These are phyloP conservation scores for Drosophila suzukii DNA, from an alignment of 1,140 invertebrate genomes.

Conservation along the genomic window DNA sequence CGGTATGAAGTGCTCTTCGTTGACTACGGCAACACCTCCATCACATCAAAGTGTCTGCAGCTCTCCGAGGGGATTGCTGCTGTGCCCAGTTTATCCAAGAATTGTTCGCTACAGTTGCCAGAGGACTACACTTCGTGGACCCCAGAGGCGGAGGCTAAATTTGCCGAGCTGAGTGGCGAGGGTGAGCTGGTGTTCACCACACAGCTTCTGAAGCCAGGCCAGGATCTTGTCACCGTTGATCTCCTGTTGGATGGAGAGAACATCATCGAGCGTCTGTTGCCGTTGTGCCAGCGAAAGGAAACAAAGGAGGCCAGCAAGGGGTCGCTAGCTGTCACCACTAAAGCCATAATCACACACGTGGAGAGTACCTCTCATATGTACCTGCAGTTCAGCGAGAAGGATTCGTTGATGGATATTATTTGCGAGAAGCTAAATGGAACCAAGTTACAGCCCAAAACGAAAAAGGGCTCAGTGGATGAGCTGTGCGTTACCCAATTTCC, in stretches of 20 bases:
- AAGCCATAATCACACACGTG: conserved; percentile 65
- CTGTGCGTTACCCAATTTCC: conserved; percentile 64
- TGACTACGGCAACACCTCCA: conserved; percentile 90
- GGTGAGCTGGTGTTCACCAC: conserved; percentile 88
- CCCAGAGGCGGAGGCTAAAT: conserved; percentile 87
- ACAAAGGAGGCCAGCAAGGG: conserved; percentile 20
- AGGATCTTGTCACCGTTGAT: conserved; percentile 88
- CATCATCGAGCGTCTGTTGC: conserved; percentile 86
- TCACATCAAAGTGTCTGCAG: conserved; percentile 86
- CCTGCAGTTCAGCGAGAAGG: conserved; percentile 61
- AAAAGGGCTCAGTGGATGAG: conserved; percentile 30
- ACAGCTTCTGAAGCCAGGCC: conserved; percentile 87
- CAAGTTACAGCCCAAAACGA: conserved; percentile 29
- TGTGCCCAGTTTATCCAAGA: conserved; percentile 87
- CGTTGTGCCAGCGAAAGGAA: conserved; percentile 84
- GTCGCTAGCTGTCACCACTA: not conserved
- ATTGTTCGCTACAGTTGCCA: conserved; percentile 88
- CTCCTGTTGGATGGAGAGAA: conserved; percentile 87
- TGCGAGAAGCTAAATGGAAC: conserved; percentile 46
- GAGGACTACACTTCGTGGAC: conserved; percentile 87
- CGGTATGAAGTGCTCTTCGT: conserved; percentile 89
- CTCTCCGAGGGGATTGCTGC: conserved; percentile 88
- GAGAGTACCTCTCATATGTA: conserved; percentile 61
- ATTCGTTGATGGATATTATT: conserved; percentile 54
- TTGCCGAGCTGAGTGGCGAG: conserved; percentile 87